These are phyloP conservation scores for Willowsia nigromaculata DNA, from an alignment of 2,888 invertebrate species.

Conservation along the genomic window DNA sequence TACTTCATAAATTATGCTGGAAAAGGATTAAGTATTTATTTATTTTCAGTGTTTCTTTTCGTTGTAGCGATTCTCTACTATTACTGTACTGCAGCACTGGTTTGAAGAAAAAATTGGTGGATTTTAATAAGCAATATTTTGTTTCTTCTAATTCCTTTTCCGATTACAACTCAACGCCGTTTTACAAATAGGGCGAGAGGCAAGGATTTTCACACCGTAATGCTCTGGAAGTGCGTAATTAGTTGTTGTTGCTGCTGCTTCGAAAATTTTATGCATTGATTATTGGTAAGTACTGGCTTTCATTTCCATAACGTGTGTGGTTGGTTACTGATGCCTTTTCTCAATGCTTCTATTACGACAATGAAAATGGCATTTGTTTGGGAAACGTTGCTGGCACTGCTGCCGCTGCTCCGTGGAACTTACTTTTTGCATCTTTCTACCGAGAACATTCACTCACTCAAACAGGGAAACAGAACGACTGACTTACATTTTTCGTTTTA, in stretches of 20 bases:
- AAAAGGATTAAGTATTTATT: conserved; percentile 18
- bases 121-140: neutral
- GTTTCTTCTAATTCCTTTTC: conserved; percentile 8
- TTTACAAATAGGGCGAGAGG: neutral
- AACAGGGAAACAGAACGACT: neutral
- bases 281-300: conserved; percentile 20
- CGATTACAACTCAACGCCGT: neutral
- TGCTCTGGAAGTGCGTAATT: neutral
- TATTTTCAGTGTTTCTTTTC: neutral
- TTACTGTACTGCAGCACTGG: too few relatives aligned
- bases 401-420: neutral
- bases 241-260: too few relatives aligned
- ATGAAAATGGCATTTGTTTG: conserved; percentile 62
- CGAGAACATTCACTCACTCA: neutral
- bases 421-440: neutral
- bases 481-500: conserved; percentile 12
- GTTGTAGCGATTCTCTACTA: neutral
- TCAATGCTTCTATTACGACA: conserved; percentile 52
- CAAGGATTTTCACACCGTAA: neutral
- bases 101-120: neutral
- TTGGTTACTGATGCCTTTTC: neutral
- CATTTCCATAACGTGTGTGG: conserved; percentile 19
- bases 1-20: conserved; percentile 52
- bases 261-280: conserved; percentile 37
- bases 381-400: conserved; percentile 42